Percentiles rank a stretch among this genome's conserved stretches.
Evolutionary conservation across 2,888 invertebrate genomes (phyloP).

Genomic region (Himalopsyche tibetana): DNA sequence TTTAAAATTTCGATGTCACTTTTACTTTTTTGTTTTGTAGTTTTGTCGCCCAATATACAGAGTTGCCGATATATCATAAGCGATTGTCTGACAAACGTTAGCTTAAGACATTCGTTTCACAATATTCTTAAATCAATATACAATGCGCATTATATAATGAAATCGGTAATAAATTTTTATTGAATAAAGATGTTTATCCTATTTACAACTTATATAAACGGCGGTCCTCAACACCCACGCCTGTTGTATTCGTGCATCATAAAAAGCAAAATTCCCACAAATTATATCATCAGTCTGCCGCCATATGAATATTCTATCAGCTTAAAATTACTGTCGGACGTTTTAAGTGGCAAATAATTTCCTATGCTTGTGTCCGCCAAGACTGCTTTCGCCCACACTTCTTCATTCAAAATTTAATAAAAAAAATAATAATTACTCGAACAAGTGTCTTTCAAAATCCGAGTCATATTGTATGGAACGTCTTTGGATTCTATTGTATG

Average conservation of each 20-base stretch:
- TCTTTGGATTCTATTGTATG: background rate
- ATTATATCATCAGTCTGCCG: slow-evolving; percentile 34
- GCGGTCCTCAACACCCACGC: background rate
- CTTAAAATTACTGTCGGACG: background rate
- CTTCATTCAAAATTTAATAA: background rate
- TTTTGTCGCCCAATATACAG: no score
- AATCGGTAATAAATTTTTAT: background rate
- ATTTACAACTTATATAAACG: background rate
- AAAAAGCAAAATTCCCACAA: slow-evolving; percentile 15
- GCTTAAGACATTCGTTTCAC: no score
- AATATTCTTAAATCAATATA: background rate
- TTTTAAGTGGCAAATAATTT: slow-evolving; percentile 16
- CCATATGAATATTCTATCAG: slow-evolving; percentile 29
- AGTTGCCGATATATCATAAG: no score
- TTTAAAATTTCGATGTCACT: no score
- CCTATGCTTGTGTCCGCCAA: background rate
- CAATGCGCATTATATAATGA: background rate
- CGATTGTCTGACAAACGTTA: no score
- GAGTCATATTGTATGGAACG: background rate
- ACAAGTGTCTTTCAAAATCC: background rate
- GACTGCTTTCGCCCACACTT: slow-evolving; percentile 1
- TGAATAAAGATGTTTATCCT: background rate
- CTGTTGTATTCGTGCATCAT: background rate
- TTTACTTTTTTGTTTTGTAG: no score
- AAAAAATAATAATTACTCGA: background rate